Evolutionary conservation across 2,113 vertebrate genomes (phyloP).

Genomic region (Elaphurus davidianus): DNA sequence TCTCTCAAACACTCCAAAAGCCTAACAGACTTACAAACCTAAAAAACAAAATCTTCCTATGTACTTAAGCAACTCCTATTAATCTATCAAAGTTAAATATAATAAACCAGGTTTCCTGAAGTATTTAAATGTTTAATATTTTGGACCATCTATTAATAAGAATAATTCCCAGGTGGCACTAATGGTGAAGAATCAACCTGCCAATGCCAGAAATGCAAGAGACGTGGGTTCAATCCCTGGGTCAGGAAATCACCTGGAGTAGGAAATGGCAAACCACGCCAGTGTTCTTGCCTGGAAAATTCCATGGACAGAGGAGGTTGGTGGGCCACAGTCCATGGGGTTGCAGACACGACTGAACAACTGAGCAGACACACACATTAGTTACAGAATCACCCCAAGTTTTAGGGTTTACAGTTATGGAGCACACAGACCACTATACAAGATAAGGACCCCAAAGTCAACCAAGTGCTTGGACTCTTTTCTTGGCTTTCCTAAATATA

Average conservation of each 20-base stretch:
- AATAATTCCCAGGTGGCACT: neutral
- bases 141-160: neutral
- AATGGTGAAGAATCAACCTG: neutral
- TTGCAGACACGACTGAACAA: neutral
- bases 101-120: neutral
- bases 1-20: neutral
- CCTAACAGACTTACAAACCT: neutral
- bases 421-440: neutral
- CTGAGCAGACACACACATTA: neutral
- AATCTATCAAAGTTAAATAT: neutral
- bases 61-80: neutral
- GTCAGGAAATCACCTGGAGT: neutral
- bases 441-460: neutral
- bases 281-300: neutral
- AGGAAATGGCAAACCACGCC: neutral
- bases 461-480: neutral
- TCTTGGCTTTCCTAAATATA: neutral
- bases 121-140: neutral
- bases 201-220: neutral
- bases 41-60: neutral
- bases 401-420: neutral
- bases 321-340: neutral
- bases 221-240: neutral
- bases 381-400: neutral
- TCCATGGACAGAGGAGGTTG: neutral